These are phyloP conservation scores for Lasioglossum leucozonium DNA, from an alignment of 2,888 invertebrate species.

Conservation along the genomic window DNA sequence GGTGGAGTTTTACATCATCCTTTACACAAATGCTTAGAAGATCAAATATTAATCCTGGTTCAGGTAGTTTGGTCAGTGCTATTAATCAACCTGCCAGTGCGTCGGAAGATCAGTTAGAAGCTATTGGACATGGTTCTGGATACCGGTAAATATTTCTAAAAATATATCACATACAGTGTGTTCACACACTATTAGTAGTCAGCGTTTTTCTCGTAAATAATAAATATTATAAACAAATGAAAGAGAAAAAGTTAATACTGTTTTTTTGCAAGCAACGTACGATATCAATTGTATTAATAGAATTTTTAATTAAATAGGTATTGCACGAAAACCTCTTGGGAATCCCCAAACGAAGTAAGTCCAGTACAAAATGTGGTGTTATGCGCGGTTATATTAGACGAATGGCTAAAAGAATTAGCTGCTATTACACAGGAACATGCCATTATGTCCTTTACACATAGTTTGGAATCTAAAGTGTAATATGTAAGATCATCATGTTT, in stretches of 20 bases:
- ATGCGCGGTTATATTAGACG: slow-evolving; percentile 95
- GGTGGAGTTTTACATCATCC: slow-evolving; percentile 91
- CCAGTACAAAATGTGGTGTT: slow-evolving; percentile 88
- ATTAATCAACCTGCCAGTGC: slow-evolving; percentile 72
- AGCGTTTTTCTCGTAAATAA: background rate
- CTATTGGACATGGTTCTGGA: slow-evolving; percentile 72
- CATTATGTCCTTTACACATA: slow-evolving; percentile 86
- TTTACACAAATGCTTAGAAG: slow-evolving; percentile 91
- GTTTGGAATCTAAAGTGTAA: slow-evolving; percentile 68
- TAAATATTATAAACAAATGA: background rate
- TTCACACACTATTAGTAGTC: background rate
- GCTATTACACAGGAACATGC: slow-evolving; percentile 98
- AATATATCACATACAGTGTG: background rate
- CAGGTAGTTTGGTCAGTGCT: slow-evolving; percentile 75
- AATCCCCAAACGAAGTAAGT: slow-evolving; percentile 78
- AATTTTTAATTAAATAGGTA: slow-evolving; percentile 65
- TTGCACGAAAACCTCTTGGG: slow-evolving; percentile 78
- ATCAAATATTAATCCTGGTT: slow-evolving; percentile 85
- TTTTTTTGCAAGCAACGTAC: no score
- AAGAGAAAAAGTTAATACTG: no score
- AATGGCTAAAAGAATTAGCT: slow-evolving; percentile 97
- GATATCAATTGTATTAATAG: slow-evolving; percentile 4
- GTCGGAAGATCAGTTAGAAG: slow-evolving; percentile 78
- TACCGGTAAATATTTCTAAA: slow-evolving; percentile 70
- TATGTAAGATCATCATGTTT: slow-evolving; percentile 31